Percentiles rank a stretch among this genome's conserved stretches.
These are phyloP conservation scores for Lucilia cuprina DNA, from an alignment of 1,140 invertebrate genomes.

Conservation along the genomic window DNA sequence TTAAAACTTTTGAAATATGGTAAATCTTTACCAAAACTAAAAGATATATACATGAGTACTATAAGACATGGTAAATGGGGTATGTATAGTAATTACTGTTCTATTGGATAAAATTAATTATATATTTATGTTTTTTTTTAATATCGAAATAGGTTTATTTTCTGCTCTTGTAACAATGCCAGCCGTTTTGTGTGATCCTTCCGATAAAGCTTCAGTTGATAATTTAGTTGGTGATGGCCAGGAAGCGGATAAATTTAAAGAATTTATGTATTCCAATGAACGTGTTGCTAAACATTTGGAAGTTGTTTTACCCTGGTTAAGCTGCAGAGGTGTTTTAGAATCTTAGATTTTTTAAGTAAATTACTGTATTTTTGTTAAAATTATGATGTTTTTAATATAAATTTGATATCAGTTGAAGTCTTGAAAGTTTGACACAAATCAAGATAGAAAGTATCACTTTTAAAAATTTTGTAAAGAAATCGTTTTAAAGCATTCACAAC, in stretches of 20 bases:
- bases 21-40: constrained; percentile 45
- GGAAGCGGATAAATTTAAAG: constrained; percentile 48
- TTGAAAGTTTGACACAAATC: too few relatives aligned
- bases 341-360: too few relatives aligned
- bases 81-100: constrained; percentile 40
- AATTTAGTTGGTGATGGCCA: constrained; percentile 45
- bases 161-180: constrained; percentile 50
- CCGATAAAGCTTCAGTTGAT: constrained; percentile 48
- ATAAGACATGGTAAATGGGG: constrained; percentile 48
- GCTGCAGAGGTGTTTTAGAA: constrained; percentile 47
- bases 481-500: too few relatives aligned
- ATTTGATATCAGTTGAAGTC: too few relatives aligned
- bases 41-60: constrained; percentile 45
- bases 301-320: constrained; percentile 49
- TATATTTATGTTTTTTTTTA: constrained; percentile 31
- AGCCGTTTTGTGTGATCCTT: constrained; percentile 50
- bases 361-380: too few relatives aligned
- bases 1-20: constrained; percentile 47
- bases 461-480: too few relatives aligned
- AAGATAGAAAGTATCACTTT: too few relatives aligned
- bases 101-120: constrained; percentile 44
- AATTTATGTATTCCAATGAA: constrained; percentile 46
- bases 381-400: too few relatives aligned
- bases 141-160: constrained; percentile 39
- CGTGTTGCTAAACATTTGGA: constrained; percentile 49